These are phyloP conservation scores for Thamnophis elegans DNA, from an alignment of 2,797 vertebrate species.

Conservation along the genomic window DNA sequence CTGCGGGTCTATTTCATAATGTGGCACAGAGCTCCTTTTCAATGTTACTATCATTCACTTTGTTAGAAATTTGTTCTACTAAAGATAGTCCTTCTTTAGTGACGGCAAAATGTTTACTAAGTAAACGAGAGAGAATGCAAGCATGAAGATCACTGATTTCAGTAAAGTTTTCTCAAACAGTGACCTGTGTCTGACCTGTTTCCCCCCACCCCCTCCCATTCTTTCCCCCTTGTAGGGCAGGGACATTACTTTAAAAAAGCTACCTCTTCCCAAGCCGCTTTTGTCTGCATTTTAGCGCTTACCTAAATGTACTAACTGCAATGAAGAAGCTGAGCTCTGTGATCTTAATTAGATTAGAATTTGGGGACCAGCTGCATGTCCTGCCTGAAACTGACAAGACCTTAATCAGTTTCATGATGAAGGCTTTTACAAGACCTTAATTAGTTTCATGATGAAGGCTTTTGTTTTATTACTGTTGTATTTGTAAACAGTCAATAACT, in stretches of 20 bases:
- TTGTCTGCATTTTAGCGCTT: background rate
- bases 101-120: background rate
- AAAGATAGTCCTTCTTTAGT: background rate
- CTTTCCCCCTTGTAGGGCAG: background rate
- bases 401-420: background rate
- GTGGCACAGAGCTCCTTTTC: background rate
- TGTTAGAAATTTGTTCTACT: background rate
- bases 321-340: background rate
- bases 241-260: background rate
- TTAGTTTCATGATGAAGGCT: background rate
- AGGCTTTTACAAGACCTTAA: too few relatives aligned
- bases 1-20: background rate
- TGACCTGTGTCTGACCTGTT: background rate
- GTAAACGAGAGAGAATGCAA: background rate
- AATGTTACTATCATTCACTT: background rate
- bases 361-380: background rate
- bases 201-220: accelerated
- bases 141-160: background rate
- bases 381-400: background rate
- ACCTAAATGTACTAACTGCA: background rate
- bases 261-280: background rate
- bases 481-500: background rate
- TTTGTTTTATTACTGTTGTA: background rate
- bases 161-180: background rate
- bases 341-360: background rate